These are phyloP conservation scores for Tetragonula carbonaria DNA, from an alignment of 2,888 invertebrate genomes.

Conservation along the genomic window DNA sequence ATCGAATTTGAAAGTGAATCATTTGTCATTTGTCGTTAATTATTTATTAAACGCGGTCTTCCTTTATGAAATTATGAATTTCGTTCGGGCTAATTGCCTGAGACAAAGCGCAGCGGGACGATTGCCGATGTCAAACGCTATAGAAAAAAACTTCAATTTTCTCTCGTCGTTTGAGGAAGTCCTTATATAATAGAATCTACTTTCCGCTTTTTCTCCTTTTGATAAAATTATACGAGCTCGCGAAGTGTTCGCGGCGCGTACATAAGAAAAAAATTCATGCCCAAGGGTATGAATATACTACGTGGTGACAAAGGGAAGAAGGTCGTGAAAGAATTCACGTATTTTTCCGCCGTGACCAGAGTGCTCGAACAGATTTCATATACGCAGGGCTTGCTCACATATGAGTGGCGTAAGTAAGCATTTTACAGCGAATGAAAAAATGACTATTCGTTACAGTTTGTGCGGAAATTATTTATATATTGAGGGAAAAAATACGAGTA, in stretches of 20 bases:
- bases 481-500: no score
- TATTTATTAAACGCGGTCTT: neutral
- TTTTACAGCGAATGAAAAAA: no score
- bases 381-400: neutral
- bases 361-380: neutral
- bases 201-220: neutral
- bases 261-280: neutral
- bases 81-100: neutral
- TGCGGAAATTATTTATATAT: no score
- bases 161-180: neutral
- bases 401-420: no score
- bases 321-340: neutral
- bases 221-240: neutral
- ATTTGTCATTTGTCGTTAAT: neutral
- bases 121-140: neutral
- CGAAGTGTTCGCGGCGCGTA: neutral
- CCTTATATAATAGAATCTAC: neutral
- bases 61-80: neutral
- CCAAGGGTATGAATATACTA: no score
- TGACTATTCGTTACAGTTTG: no score
- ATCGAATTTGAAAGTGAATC: no score
- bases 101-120: neutral
- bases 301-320: neutral
- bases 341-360: neutral
- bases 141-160: conserved; percentile 10